Conservation (phyloP, 2,113 vertebrate genomes). For the Centropus unirufus region DNA sequence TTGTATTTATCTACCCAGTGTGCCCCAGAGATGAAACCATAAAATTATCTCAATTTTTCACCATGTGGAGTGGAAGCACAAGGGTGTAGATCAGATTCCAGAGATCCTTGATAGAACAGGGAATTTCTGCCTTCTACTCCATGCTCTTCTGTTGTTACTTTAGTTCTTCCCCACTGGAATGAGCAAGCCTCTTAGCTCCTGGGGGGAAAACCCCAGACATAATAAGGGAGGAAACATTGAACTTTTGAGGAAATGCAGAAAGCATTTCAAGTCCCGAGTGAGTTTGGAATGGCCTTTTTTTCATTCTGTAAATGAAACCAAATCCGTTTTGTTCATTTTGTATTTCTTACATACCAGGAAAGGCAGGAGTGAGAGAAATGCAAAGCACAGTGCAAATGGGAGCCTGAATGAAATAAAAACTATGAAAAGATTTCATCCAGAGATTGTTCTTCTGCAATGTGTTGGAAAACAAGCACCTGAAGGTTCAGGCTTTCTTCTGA, state of each 20-base stretch:
- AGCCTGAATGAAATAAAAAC: neutral
- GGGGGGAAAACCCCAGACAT: neutral
- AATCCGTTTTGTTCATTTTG: neutral
- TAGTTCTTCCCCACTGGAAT: neutral
- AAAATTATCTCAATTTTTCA: neutral
- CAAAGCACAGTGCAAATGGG: neutral
- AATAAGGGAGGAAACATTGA: neutral
- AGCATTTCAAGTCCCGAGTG: neutral
- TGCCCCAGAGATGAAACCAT: neutral
- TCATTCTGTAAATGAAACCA: neutral
- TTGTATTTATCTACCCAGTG: neutral
- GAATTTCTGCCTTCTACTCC: neutral
- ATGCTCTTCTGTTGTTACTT: neutral
- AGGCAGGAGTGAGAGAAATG: neutral
- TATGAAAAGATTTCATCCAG: neutral
- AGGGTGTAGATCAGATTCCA: neutral
- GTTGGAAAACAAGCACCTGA: neutral
- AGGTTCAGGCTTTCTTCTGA: neutral
- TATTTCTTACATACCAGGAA: neutral
- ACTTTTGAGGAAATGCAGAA: conserved; percentile 8
- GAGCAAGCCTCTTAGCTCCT: neutral
- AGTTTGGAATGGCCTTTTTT: neutral
- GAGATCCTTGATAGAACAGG: neutral
- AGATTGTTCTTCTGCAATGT: neutral
- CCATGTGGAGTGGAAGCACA: neutral